Evolutionary conservation across 2,113 vertebrate genomes (phyloP).

Genomic region (Diadophis punctatus): DNA sequence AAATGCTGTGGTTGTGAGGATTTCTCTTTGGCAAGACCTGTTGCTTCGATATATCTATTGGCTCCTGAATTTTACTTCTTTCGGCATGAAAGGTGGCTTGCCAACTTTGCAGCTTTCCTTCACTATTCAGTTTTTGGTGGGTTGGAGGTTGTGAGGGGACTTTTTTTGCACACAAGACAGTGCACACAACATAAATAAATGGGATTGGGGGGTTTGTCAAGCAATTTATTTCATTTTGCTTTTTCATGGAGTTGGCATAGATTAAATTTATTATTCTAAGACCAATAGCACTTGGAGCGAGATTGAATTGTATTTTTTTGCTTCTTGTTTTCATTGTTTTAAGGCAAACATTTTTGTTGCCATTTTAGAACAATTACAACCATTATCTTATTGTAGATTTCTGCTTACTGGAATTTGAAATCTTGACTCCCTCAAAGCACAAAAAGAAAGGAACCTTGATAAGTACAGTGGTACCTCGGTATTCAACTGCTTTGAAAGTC

Average conservation of each 20-base stretch:
- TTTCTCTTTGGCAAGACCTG: neutral
- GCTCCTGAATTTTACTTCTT: neutral
- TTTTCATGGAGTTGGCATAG: neutral
- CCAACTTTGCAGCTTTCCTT: neutral
- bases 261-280: neutral
- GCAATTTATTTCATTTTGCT: neutral
- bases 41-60: neutral
- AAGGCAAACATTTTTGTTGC: neutral
- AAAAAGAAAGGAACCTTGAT: neutral
- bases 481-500: neutral
- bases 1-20: neutral
- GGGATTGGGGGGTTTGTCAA: neutral
- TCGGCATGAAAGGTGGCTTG: neutral
- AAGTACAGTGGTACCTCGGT: neutral
- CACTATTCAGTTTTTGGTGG: neutral
- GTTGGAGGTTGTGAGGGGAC: accelerated
- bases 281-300: neutral
- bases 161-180: neutral
- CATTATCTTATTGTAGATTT: neutral
- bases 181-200: neutral
- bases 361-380: neutral
- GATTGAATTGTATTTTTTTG: neutral
- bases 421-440: neutral
- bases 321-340: neutral
- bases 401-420: neutral